Conservation (phyloP, 1,140 invertebrate species). For the Druon quercuslanigerum region DNA sequence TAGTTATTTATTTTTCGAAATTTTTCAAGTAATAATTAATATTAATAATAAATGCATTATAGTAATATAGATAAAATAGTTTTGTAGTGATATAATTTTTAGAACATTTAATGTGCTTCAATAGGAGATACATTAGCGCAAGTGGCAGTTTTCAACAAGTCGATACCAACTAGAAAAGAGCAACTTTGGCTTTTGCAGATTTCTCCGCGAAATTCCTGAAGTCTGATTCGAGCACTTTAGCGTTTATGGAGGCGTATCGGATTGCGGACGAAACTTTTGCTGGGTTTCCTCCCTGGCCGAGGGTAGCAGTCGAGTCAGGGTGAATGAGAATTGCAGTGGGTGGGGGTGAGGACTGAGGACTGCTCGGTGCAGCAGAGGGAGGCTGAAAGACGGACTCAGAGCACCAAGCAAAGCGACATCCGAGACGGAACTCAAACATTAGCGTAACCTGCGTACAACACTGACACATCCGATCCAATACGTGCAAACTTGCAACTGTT, state of each 20-base stretch:
- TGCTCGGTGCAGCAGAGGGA: conserved; percentile 36
- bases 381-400: conserved; percentile 34
- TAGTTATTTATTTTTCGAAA: no score
- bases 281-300: conserved; percentile 39
- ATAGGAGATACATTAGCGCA: no score
- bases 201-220: background rate
- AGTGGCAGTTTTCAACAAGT: no score
- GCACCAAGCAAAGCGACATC: conserved; percentile 55
- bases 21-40: no score
- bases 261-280: conserved; percentile 47
- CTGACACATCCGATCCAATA: background rate
- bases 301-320: conserved; percentile 31
- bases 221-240: background rate
- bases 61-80: no score
- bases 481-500: background rate
- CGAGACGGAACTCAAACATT: conserved; percentile 66
- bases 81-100: no score
- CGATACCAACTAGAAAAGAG: no score
- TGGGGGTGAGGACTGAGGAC: background rate
- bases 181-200: background rate
- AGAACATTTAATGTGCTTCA: no score
- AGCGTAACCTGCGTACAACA: conserved; percentile 47
- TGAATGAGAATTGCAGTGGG: conserved; percentile 4
- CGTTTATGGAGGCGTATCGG: background rate
- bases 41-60: no score